A percentile compares a stretch with the other conserved stretches of the same genome.
Conservation (phyloP, 2,888 invertebrate genomes). For the Kuschelorhynchus macadamiae region DNA sequence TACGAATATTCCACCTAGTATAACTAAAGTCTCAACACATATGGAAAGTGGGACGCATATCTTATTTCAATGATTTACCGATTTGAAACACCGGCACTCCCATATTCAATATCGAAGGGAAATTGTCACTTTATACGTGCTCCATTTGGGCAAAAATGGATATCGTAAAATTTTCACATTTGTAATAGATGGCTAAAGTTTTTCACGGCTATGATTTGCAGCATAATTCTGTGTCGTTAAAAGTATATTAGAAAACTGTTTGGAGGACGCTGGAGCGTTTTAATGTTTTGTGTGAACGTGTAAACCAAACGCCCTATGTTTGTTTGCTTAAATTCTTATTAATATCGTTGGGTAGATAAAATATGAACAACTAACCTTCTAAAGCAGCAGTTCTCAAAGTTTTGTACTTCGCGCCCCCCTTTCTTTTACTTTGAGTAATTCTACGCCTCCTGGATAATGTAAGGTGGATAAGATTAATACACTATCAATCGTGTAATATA, state of each 20-base stretch:
- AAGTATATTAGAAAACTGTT: slow-evolving; percentile 43
- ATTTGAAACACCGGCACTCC: slow-evolving; percentile 44
- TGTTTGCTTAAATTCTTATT: too few species aligned
- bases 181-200: slow-evolving; percentile 43
- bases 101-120: slow-evolving; percentile 44
- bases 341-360: too few species aligned
- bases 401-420: too few species aligned
- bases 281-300: slow-evolving; percentile 31
- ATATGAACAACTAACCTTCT: too few species aligned
- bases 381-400: too few species aligned
- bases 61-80: slow-evolving; percentile 47
- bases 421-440: too few species aligned
- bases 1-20: too few species aligned
- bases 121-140: slow-evolving; percentile 47
- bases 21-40: too few species aligned
- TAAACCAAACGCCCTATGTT: slow-evolving; percentile 7
- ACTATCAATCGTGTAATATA: too few species aligned
- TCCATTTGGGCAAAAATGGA: slow-evolving; percentile 41
- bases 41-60: too few species aligned
- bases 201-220: slow-evolving; percentile 38
- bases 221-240: slow-evolving; percentile 41
- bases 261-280: slow-evolving; percentile 15
- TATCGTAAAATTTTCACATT: slow-evolving; percentile 47
- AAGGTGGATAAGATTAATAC: too few species aligned
- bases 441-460: too few species aligned